Base-by-base conservation (phyloP, 2,888 invertebrate species). In the Laspeyria flexula region DNA sequence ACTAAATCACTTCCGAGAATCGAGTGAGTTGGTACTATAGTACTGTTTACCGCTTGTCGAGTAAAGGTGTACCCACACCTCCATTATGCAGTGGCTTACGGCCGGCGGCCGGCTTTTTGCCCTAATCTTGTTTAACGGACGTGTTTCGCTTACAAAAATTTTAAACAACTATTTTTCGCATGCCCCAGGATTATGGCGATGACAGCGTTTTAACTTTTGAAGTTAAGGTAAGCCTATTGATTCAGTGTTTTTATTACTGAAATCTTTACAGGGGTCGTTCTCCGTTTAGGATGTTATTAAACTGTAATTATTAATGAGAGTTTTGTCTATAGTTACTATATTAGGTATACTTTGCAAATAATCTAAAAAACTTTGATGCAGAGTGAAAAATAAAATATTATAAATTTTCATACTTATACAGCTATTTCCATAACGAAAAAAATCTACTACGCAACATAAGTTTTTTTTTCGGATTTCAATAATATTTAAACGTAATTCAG, bases 1-100 rank as follows among this genome's bases (percentile, higher is more conserved):
- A 30, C 4, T 30, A 35, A n/a, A n/a, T 2, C 12, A 13, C 29
- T 31, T 11, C 35, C 58, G 55, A 71, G 65, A 42, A 52, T 43
- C 52, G 48, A 51, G 40, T 46, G 71, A 65, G 56, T 55, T 43
- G 31, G 16, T 30, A 40, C 13, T 23, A 7, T 46, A 31, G 56
- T 54, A 61, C 44, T 44, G 44, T 42, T 38, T 34, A 44, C 62
- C 60, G 51, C 59, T 58, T 65, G 55, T 64, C 62, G 52, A 61
- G 61, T 59, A 39, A 49, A 70, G 60, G 63, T 67, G 61, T 64
- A 63, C 63, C 63, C 57, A 41, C 57, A 57, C 56, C 63, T 73
- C 63, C 69, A 79, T 77, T 78, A 78, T 79, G 75, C 77, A 78
- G 75, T 69, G 69, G 79, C 77, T 78, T 77, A 77, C 65, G 64